Evolutionary conservation across 2,888 invertebrate genomes (phyloP), one percentile per base, ranked within the genome.

Genomic region (Zeuzera pyrina): DNA sequence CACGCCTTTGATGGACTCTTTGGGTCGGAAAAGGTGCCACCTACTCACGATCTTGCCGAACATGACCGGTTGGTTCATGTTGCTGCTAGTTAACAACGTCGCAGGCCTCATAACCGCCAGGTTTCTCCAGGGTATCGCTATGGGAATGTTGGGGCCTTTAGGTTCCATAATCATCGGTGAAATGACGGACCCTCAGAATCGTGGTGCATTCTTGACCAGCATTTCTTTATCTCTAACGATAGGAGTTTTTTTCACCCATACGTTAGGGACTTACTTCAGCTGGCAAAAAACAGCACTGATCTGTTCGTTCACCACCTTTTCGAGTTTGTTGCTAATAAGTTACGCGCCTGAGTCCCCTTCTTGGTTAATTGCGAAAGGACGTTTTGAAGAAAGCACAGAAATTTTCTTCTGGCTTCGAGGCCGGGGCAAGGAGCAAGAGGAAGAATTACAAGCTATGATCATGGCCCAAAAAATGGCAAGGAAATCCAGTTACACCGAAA

Each of bases 261-360:
- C 81, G 0, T 54, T 91, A 8, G 91, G 91, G 0, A 81, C 86
- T 0, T 85, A 76, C 49, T 62, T 88, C 3, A 70, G 73, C 28
- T 89, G 89, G 89, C 73, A 86, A 42, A 63, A 73, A 16, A 84
- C 85, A 2, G 86, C 87, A 1, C 47, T 86, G 1, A 62, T 87
- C 2, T 85, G 86, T 38, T 78, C 84, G 0, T 57, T 76, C 10
- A 61, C 86, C 1, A 85, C 86, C 0, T 66, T 86, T n/a, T 44
- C 76, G 0, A 83, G 85, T 47, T 66, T 85, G 13, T 34, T 87
- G 0, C 55, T 88, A 3, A 78, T 88, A 3, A 66, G 85, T 10
- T 84, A 84, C 8, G 64, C 87, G 6, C 88, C 88, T 0, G 91
- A 91, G 58, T 87, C 90, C 3, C 91, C 90, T 0, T 70, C 85